phyloP scores from a whole-genome alignment of 2,888 invertebrate species.

The Celastrina argiolus region DNA sequence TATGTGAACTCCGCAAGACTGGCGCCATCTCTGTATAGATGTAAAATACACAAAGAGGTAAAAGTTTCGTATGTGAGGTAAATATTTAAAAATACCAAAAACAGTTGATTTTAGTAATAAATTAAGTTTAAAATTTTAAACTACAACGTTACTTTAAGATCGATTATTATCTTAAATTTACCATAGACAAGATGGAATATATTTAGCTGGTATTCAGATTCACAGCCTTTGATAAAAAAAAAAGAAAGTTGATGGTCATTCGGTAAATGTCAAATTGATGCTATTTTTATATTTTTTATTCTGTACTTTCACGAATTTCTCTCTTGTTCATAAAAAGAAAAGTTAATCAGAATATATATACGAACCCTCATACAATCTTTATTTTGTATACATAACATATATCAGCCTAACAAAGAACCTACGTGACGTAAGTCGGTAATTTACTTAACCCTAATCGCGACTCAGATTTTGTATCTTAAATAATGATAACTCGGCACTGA shows the following conservation, averaged over 20 bases:
- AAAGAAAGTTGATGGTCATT: conserved; percentile 44
- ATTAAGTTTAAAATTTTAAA: too few relatives aligned
- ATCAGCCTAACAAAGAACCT: conserved; percentile 28
- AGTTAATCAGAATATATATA: background rate
- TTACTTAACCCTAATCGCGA: conserved; percentile 43
- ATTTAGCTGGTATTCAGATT: background rate
- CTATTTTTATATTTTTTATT: conserved; percentile 75
- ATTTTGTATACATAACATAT: conserved; percentile 12
- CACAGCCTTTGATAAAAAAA: conserved; percentile 26
- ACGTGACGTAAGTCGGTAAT: conserved; percentile 48
- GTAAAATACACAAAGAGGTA: background rate
- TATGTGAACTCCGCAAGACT: background rate
- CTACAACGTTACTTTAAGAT: too few relatives aligned
- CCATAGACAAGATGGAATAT: background rate
- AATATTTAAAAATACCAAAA: too few relatives aligned
- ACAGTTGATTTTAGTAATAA: too few relatives aligned
- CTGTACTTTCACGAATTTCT: conserved; percentile 46
- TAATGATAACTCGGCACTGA: conserved; percentile 31
- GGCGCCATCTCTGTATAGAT: background rate
- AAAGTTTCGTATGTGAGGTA: too few relatives aligned
- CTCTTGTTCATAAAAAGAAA: conserved; percentile 19
- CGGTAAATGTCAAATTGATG: conserved; percentile 63
- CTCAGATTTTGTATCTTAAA: conserved; percentile 26
- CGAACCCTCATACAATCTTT: background rate
- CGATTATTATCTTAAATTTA: background rate